Percentiles rank a stretch among this genome's conserved stretches.
These are phyloP conservation scores for Pristionchus pacificus DNA, from an alignment of 1,140 invertebrate genomes.

Conservation along the genomic window DNA sequence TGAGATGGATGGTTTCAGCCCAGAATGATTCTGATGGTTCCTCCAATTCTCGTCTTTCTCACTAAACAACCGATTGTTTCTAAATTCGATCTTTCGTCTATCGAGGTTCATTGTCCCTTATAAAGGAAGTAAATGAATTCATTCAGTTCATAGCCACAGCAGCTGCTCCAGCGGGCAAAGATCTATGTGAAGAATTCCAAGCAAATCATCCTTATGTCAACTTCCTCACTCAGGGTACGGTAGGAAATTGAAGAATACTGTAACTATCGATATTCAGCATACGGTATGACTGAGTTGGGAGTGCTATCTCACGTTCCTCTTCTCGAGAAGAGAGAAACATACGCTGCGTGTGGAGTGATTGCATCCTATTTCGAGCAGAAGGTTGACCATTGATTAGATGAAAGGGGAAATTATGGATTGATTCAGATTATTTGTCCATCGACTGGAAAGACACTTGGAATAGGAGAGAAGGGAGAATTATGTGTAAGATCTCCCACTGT, in stretches of 20 bases:
- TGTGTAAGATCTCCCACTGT: slow-evolving; percentile 56
- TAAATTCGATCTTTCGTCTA: not conserved
- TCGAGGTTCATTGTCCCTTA: not conserved
- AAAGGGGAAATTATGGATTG: not conserved
- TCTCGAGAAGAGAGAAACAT: slow-evolving; percentile 11
- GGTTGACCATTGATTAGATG: not conserved
- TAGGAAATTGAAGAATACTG: not conserved
- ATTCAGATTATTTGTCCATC: not conserved
- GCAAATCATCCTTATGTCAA: not conserved
- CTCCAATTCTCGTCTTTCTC: not conserved
- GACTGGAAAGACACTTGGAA: not conserved
- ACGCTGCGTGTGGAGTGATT: slow-evolving; percentile 29
- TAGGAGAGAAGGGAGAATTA: not conserved
- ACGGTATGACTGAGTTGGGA: slow-evolving; percentile 39
- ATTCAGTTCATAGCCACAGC: not conserved
- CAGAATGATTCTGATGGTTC: not conserved
- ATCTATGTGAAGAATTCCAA: not conserved
- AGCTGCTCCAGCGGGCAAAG: not conserved
- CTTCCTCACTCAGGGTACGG: not conserved
- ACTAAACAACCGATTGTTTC: not conserved
- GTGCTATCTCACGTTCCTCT: slow-evolving; percentile 32
- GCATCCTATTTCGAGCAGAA: slow-evolving; percentile 28
- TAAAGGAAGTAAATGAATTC: not conserved
- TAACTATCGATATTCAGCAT: slow-evolving; percentile 20
- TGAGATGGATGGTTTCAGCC: too few relatives aligned